A percentile compares a stretch with the other conserved stretches of the same genome.
Evolutionary conservation across 2,797 vertebrate species (phyloP).

Genomic region (Ambastaia sidthimunki): DNA sequence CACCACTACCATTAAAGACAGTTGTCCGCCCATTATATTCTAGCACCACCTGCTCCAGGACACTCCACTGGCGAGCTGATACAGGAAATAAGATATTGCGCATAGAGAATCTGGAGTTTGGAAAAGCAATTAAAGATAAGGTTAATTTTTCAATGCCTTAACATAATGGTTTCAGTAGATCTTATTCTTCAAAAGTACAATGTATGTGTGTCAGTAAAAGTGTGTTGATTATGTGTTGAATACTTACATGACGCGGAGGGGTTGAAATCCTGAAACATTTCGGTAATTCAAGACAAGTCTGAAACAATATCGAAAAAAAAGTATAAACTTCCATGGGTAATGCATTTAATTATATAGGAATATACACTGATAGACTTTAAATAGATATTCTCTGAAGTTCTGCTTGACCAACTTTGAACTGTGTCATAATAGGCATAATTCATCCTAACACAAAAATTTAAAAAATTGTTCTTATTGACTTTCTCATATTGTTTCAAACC

Average conservation of each 20-base stretch:
- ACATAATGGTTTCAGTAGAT: neutral
- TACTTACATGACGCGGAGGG: constrained; percentile 46
- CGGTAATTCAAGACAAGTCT: constrained; percentile 76
- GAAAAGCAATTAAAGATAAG: constrained; percentile 9
- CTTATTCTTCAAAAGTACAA: neutral
- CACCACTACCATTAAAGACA: constrained; percentile 71
- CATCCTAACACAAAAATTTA: no score
- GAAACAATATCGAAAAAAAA: constrained; percentile 9
- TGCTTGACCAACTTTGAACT: neutral
- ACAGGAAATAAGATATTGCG: constrained; percentile 73
- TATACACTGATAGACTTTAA: neutral
- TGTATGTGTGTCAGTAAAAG: neutral
- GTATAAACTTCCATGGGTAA: neutral
- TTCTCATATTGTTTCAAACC: no score
- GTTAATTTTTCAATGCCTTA: neutral
- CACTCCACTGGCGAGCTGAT: constrained; percentile 84
- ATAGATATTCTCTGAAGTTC: no score
- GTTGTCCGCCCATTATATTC: constrained; percentile 41
- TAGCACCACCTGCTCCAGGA: constrained; percentile 78
- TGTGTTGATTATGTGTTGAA: neutral
- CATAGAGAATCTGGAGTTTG: constrained; percentile 76
- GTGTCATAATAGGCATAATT: no score
- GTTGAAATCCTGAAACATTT: constrained; percentile 43
- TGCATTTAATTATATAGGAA: neutral
- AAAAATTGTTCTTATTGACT: no score